phyloP scores from a whole-genome alignment of 2,113 vertebrate genomes.

The Vombatus ursinus region DNA sequence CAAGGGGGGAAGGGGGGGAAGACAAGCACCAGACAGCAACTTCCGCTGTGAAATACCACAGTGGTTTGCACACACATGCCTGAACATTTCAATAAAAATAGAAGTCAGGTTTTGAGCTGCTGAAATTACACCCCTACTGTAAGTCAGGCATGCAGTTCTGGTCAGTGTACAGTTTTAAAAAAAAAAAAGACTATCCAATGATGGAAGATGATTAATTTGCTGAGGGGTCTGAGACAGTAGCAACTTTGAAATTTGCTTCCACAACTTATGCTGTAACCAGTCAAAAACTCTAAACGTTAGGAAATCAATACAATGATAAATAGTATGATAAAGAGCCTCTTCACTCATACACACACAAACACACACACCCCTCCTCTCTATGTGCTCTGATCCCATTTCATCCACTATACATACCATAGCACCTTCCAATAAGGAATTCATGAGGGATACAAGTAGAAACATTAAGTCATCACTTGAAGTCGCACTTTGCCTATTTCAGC shows the following conservation, averaged over 20 bases:
- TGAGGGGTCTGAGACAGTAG: not conserved
- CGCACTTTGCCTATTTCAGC: not conserved
- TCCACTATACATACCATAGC: not conserved
- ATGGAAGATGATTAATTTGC: not conserved
- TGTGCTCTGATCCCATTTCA: not conserved
- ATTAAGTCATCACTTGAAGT: not conserved
- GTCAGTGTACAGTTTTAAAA: not conserved
- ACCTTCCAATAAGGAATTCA: not conserved
- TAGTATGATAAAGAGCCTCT: not conserved
- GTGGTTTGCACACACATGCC: not conserved
- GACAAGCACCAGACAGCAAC: not conserved
- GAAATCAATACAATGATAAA: not conserved
- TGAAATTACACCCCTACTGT: constrained; percentile 7
- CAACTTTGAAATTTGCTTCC: not conserved
- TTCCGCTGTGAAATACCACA: constrained; percentile 49
- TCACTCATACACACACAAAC: not conserved
- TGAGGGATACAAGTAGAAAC: not conserved
- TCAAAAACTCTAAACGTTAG: not conserved
- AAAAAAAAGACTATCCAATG: not conserved
- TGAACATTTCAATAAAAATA: constrained; percentile 57
- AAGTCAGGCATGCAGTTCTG: not conserved
- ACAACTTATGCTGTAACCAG: not conserved
- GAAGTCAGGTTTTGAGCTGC: constrained; percentile 18
- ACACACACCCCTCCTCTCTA: not conserved
- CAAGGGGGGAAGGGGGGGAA: not conserved